Evolutionary conservation across 2,888 invertebrate genomes (phyloP), one percentile per base, ranked within the genome.

Genomic region (Dasypolia templi): DNA sequence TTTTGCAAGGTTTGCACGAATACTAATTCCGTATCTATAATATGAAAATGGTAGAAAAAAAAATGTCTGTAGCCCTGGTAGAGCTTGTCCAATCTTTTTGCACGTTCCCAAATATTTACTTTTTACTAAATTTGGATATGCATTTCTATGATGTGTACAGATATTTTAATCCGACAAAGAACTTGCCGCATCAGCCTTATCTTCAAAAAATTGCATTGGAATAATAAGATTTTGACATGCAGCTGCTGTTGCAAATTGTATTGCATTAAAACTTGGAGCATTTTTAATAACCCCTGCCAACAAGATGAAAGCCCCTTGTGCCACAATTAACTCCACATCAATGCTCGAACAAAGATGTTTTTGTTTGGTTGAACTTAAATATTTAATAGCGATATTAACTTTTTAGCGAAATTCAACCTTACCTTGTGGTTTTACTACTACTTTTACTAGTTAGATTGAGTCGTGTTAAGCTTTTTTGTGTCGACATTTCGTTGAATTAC

Each of bases 331-430:
- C 77, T 65, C 58, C 49, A 73, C 81, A 77, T 81, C 68, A 67
- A 72, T 67, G 78, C 22, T 42, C 63, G 86, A 83, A 91, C 88
- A 90, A 88, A 85, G 86, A 85, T 82, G 85, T 84, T 87, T 85
- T 87, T 90, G 89, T 90, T 79, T 69, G 44, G 63, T 51, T 35
- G 39, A 75, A 83, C 69, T 73, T 75, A 69, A 79, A 81, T 78
- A 79, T 79, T 75, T 72, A 74, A 73, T 58, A 58, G n/a, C 39
- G n/a, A 68, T 61, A n/a, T 32, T n/a, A 51, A 32, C 39, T 35
- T 22, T 71, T 81, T 59, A n/a, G 58, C 59, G 39, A 86, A 77
- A 76, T 58, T 79, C 59, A 82, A 86, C 75, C 68, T 80, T 85
- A 85, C 11, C 12, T 3, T 26, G 6, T 59, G 22, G 53, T 26